Base-by-base conservation (phyloP, 2,113 vertebrate species). In the Oriolus oriolus region DNA sequence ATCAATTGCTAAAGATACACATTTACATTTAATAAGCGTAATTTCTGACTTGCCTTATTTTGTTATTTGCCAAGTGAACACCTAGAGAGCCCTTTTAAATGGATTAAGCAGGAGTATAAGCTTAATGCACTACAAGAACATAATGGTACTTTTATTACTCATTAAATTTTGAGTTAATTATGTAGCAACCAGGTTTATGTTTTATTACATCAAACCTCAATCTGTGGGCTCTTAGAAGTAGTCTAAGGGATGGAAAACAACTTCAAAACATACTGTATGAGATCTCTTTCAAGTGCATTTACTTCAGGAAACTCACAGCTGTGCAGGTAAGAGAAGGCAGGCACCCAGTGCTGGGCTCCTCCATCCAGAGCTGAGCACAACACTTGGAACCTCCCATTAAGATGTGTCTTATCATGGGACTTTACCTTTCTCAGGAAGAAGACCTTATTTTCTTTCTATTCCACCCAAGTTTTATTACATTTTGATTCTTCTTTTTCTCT, bases 71-170 rank as follows among this genome's bases (percentile, higher is more conserved):
- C 87, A 70, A 44, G 20, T 81, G 95, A 89, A 63, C 90, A 91
- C 39, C 84, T 89, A 74, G 42, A 97, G 95, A 93, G 70, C 42
- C 76, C 80, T 92, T 89, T 90, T 75, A 94, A 97, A 96, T 82
- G 87, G 94, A 91, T 97, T 94, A 93, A 83, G 52, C 60, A 82
- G 86, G 80, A 93, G 44, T 41, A 16, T 86, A 93, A 93, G 75
- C 91, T 96, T 88, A 96, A 96, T 90, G 81, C 56, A 79, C 96
- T 94, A 95, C 93, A 95, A 96, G 88, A 94, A 53, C 54, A 50
- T 97, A 96, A 97, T 95, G 97, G 96, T 96, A 52, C 95, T 97
- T 97, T 97, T 97, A 98, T 97, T 97, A 96, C 97, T 97, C 96
- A 84, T 98, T 98, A 97, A 93, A 93, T 93, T 96, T 93, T 59